Conservation (phyloP, 2,113 vertebrate species). For the Heptranchias perlo region DNA sequence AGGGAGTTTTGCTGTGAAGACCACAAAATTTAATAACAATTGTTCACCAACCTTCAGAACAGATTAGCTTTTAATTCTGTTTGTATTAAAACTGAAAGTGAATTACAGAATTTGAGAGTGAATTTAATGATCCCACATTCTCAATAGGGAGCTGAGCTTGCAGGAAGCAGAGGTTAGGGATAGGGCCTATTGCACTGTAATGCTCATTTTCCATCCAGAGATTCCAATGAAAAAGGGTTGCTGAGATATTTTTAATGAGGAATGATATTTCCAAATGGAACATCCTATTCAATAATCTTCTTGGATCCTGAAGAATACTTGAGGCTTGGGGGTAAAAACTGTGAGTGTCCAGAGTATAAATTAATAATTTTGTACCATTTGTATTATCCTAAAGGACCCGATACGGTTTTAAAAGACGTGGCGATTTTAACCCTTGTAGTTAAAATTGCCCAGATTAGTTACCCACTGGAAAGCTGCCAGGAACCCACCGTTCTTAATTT, state of each 20-base stretch:
- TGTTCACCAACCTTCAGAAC: background rate
- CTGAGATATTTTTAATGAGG: background rate
- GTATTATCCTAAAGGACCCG: background rate
- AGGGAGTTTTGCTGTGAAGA: background rate
- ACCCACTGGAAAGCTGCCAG: background rate
- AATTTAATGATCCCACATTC: background rate
- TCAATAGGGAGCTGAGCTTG: background rate
- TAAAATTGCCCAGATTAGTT: background rate
- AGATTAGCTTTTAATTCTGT: background rate
- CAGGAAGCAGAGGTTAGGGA: background rate
- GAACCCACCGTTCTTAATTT: background rate
- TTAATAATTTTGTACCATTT: background rate
- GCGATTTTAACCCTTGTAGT: background rate
- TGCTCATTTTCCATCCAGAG: background rate
- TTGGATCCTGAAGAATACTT: background rate
- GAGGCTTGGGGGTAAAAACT: background rate
- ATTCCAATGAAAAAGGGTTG: background rate
- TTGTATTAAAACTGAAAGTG: background rate
- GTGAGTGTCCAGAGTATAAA: background rate
- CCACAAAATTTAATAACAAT: background rate
- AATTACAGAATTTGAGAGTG: background rate
- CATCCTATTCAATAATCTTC: background rate
- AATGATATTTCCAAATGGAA: background rate
- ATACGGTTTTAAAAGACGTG: background rate
- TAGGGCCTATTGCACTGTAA: background rate